phyloP scores from a whole-genome alignment of 2,113 vertebrate species.

The Sardina pilchardus region DNA sequence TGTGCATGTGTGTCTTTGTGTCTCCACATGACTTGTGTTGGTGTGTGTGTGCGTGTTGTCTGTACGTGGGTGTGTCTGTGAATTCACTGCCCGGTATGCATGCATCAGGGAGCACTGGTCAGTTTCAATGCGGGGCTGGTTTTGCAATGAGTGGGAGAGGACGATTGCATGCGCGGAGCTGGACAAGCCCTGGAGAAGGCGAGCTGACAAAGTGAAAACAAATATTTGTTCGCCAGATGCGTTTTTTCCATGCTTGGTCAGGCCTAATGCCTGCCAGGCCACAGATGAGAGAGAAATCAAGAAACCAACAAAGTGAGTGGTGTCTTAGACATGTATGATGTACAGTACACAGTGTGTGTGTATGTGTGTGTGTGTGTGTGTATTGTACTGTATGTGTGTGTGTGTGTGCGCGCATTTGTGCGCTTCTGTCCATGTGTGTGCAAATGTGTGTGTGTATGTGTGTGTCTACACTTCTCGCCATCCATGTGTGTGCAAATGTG shows the following conservation, averaged over 20 bases:
- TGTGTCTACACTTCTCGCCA: too few species aligned
- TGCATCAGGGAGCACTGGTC: neutral
- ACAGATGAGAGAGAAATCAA: constrained; percentile 28
- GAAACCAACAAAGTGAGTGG: neutral
- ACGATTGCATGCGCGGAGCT: constrained; percentile 32
- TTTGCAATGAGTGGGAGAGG: constrained; percentile 23
- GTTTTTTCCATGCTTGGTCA: constrained; percentile 53
- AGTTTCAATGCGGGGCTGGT: constrained; percentile 32
- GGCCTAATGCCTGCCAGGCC: constrained; percentile 43
- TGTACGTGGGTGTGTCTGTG: constrained; percentile 21
- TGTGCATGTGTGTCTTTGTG: constrained; percentile 25
- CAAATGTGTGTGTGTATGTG: neutral
- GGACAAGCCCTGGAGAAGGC: constrained; percentile 35
- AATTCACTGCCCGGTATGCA: constrained; percentile 7
- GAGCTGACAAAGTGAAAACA: constrained; percentile 60
- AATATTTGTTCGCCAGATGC: constrained; percentile 60
- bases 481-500: neutral
- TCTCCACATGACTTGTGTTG: constrained; percentile 28
- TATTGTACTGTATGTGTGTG: neutral
- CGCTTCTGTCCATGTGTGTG: neutral
- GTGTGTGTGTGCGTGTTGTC: constrained; percentile 2
- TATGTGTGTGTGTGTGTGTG: neutral
- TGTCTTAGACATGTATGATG: neutral
- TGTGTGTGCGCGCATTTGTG: neutral
- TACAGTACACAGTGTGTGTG: neutral